Conservation (phyloP, 2,888 invertebrate genomes). For the Macrosoma leucophasiata region DNA sequence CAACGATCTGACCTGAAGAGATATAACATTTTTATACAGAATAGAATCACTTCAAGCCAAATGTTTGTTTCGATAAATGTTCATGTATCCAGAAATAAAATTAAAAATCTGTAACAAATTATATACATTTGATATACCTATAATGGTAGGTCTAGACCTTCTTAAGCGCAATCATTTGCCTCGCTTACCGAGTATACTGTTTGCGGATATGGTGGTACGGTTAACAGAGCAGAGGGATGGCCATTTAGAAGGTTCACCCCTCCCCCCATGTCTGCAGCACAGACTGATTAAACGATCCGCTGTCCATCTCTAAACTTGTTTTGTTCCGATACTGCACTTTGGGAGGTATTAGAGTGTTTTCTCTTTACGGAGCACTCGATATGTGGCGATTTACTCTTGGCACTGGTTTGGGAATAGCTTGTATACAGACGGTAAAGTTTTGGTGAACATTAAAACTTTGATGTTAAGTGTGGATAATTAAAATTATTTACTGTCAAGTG, state of each 20-base stretch:
- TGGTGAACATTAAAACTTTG: too few species aligned
- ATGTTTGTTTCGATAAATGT: too few species aligned
- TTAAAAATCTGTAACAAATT: too few species aligned
- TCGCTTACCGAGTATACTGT: conserved; percentile 65
- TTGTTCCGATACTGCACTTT: conserved; percentile 44
- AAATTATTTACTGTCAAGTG: too few species aligned
- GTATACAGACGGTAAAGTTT: too few species aligned
- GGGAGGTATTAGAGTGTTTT: conserved; percentile 33
- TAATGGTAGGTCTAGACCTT: conserved; percentile 20
- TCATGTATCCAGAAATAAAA: too few species aligned
- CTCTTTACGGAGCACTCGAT: conserved; percentile 20
- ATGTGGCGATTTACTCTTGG: too few species aligned
- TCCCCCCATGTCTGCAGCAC: conserved; percentile 53
- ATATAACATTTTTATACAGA: too few species aligned
- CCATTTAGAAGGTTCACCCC: conserved; percentile 68
- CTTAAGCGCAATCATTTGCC: conserved; percentile 30
- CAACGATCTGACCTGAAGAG: too few species aligned
- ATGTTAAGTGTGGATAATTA: too few species aligned
- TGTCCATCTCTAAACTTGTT: conserved; percentile 59
- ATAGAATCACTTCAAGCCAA: too few species aligned
- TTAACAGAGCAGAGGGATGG: conserved; percentile 69
- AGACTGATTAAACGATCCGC: conserved; percentile 70
- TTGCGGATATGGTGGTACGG: conserved; percentile 71
- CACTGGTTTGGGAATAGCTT: conserved; percentile 5
- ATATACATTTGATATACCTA: too few species aligned